Evolutionary conservation across 2,113 vertebrate genomes (phyloP), one percentile per base, ranked within the genome.

Genomic region (Seriola aureovittata): DNA sequence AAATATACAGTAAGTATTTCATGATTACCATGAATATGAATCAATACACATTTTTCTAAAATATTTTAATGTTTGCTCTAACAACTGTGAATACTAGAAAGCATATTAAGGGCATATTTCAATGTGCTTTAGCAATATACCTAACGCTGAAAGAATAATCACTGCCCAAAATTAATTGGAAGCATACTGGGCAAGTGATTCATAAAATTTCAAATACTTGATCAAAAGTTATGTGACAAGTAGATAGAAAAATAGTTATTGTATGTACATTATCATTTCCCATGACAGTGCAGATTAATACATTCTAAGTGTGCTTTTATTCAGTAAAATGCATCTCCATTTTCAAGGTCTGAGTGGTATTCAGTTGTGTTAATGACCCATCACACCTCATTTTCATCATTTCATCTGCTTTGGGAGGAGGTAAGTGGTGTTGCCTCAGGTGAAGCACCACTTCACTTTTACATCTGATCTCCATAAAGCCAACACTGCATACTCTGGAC

Each of bases 181-280:
- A 58, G 36, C 5, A 23, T 48, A 48, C 10, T 34, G 46, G 29
- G 62, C 1, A 0, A 63, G 42, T 17, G 2, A 72, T 52, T 73
- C 32, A 71, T 34, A 72, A 54, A 44, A 71, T 54, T 9, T 44
- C 0, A 32, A 62, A 81, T 40, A 44, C 63, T 32, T 4, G 1
- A 38, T 64, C 62, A 36, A 75, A 40, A 55, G 14, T 46, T 64
- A 5, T 19, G 8, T 8, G 25, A 72, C 32, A 25, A 13, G 52
- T 54, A 10, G 1, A n/a, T 16, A 11, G 8, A 75, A 12, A 48
- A 17, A 29, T 4, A 32, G 36, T 36, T 25, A 42, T 8, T 72
- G 34, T 48, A 40, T 34, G 74, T 59, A 63, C 60, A 44, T 78
- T 70, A 77, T 75, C 68, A 86, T 89, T 69, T 72, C 70, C 76